phyloP scores from a whole-genome alignment of 2,797 vertebrate genomes.

The Onychomys arenicola region DNA sequence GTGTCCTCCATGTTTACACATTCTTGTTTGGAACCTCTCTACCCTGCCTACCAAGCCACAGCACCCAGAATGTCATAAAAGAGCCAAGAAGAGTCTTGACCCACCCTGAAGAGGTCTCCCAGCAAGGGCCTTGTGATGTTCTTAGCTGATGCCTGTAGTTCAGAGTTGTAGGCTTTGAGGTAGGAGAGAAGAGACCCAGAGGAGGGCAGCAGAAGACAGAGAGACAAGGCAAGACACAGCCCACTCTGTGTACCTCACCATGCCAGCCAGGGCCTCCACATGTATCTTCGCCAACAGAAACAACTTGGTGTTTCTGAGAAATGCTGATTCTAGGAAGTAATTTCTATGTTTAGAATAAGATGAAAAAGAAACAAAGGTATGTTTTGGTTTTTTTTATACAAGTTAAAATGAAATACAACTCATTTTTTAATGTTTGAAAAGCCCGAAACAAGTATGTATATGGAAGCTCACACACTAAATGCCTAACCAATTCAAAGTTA shows the following conservation, averaged over 20 bases:
- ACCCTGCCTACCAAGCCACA: background rate
- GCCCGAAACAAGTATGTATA: background rate
- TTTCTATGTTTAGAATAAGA: background rate
- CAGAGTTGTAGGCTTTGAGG: background rate
- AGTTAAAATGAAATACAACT: background rate
- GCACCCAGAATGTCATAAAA: background rate
- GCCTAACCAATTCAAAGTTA: background rate
- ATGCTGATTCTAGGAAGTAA: background rate
- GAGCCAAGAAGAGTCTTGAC: too few relatives aligned
- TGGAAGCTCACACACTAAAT: background rate
- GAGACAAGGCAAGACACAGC: background rate
- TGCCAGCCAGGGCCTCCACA: accelerated
- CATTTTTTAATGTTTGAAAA: slow-evolving; percentile 12
- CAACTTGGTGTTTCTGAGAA: background rate
- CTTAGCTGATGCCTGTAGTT: background rate
- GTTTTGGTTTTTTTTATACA: background rate
- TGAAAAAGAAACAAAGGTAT: background rate
- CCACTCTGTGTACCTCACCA: accelerated
- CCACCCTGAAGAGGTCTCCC: background rate
- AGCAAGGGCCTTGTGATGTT: background rate
- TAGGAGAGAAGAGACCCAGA: background rate
- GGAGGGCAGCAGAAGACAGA: background rate
- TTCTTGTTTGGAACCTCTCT: background rate
- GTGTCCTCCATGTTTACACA: background rate
- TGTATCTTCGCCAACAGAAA: background rate